A percentile compares a stretch with the other conserved stretches of the same genome.
Evolutionary conservation across 2,113 vertebrate genomes (phyloP).

Genomic region (Heterochromis multidens): DNA sequence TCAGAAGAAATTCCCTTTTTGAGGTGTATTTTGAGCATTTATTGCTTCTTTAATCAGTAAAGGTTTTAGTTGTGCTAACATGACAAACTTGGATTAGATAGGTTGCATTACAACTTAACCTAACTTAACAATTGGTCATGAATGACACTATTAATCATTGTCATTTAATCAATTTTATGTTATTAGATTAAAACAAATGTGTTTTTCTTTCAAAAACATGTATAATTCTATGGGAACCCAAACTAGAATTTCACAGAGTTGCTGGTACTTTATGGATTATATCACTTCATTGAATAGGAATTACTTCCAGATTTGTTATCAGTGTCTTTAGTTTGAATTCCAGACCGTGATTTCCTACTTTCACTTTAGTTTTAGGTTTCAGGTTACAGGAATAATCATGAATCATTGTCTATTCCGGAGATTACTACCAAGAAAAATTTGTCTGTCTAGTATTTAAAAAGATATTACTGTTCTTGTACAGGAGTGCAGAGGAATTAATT

Average conservation of each 20-base stretch:
- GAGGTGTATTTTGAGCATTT: not conserved
- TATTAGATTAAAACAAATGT: not conserved
- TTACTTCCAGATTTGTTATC: not conserved
- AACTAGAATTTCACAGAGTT: not conserved
- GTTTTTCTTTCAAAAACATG: not conserved
- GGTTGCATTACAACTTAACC: not conserved
- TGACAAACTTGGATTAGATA: not conserved
- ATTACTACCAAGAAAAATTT: not conserved
- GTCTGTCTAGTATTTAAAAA: not conserved
- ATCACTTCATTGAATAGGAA: not conserved
- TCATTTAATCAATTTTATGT: not conserved
- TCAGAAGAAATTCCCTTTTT: not conserved
- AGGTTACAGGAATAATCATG: not conserved
- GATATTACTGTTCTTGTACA: not conserved
- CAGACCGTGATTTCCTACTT: not conserved
- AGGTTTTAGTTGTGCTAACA: not conserved
- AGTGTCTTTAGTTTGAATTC: not conserved
- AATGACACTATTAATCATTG: not conserved
- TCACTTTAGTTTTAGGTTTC: not conserved
- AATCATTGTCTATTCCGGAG: not conserved
- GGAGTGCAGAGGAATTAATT: not conserved
- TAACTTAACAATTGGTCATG: not conserved
- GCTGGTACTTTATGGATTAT: not conserved
- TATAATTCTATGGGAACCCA: not conserved
- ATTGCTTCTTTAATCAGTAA: not conserved